Conservation (phyloP, 2,797 vertebrate genomes). For the Phoeniculus purpureus region DNA sequence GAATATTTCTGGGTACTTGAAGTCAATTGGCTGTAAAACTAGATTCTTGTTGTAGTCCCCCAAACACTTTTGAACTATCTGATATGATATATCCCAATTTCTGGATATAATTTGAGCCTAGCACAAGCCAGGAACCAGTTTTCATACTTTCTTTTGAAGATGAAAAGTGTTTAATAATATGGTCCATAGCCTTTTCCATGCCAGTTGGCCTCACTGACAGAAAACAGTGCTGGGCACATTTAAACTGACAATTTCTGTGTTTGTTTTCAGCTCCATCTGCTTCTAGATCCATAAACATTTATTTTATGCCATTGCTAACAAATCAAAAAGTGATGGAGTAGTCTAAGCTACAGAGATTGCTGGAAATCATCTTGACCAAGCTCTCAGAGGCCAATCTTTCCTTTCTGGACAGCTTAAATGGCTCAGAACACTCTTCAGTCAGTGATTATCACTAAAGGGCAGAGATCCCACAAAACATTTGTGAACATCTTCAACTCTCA, state of each 20-base stretch:
- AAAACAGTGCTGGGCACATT: neutral
- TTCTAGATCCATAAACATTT: neutral
- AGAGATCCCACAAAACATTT: neutral
- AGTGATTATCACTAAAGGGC: neutral
- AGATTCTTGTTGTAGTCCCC: neutral
- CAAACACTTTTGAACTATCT: neutral
- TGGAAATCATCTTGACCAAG: neutral
- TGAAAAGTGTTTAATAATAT: neutral
- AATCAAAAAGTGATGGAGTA: neutral
- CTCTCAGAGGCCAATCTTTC: neutral
- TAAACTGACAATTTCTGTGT: neutral
- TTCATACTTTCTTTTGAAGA: neutral
- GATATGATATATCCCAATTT: neutral
- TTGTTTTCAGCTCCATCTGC: conserved; percentile 6
- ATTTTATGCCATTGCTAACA: neutral
- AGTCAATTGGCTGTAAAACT: neutral
- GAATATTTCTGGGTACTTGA: neutral
- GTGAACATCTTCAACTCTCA: neutral
- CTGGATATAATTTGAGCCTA: neutral
- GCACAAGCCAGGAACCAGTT: neutral
- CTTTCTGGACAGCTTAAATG: neutral
- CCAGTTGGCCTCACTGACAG: neutral
- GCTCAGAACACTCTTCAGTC: neutral
- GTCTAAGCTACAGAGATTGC: neutral
- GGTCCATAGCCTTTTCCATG: neutral